Evolutionary conservation across 2,888 invertebrate genomes (phyloP).

Genomic region (Piscicola geometra): DNA sequence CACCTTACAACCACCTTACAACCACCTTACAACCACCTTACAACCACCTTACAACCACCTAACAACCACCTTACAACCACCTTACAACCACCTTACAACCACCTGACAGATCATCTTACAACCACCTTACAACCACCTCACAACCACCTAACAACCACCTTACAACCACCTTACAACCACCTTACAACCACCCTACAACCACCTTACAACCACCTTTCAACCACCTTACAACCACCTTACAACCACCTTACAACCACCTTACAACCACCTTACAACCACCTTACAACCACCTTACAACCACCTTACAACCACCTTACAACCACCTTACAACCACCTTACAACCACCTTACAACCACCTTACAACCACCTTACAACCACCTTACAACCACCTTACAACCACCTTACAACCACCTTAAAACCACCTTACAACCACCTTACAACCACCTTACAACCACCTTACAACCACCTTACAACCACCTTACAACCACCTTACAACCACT

Average conservation of each 20-base stretch:
- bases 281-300: neutral
- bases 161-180: neutral
- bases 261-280: neutral
- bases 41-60: neutral
- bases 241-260: neutral
- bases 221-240: neutral
- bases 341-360: neutral
- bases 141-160: neutral
- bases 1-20: neutral
- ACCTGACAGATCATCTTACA: slow-evolving; percentile 23
- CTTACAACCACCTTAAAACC: too few species aligned
- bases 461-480: too few species aligned
- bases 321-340: neutral
- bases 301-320: neutral
- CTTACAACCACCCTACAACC: neutral
- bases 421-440: too few species aligned
- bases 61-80: too few species aligned
- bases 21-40: neutral
- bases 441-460: too few species aligned
- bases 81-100: neutral
- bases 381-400: too few species aligned
- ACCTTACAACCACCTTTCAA: neutral
- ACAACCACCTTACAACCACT: neutral
- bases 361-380: too few species aligned
- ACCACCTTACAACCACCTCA: neutral